These are phyloP conservation scores for Zootoca vivipara DNA, from an alignment of 2,113 vertebrate genomes.

Conservation along the genomic window DNA sequence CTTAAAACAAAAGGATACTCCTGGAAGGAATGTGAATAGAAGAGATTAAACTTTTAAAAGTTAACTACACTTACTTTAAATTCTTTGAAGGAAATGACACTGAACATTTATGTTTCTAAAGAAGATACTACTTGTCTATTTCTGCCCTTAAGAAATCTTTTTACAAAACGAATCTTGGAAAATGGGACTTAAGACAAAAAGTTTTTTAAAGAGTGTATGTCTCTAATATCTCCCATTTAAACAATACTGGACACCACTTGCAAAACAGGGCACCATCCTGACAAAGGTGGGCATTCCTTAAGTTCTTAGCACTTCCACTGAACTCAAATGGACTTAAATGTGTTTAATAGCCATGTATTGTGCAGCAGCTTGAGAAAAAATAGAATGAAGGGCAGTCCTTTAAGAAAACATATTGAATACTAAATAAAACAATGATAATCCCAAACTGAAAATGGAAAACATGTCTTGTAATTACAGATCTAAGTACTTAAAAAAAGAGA, in stretches of 20 bases:
- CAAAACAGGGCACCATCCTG: not conserved
- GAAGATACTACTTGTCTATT: not conserved
- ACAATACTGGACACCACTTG: not conserved
- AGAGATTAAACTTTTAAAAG: not conserved
- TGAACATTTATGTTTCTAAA: conserved; percentile 1
- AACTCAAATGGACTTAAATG: not conserved
- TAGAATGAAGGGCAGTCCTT: conserved; percentile 1
- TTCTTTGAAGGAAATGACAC: not conserved
- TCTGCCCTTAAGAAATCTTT: not conserved
- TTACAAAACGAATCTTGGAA: not conserved
- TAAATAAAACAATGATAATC: not conserved
- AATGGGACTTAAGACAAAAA: not conserved
- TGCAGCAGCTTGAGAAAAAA: not conserved
- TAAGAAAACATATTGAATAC: conserved; percentile 13
- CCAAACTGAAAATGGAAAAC: conserved; percentile 21
- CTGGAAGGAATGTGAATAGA: not conserved
- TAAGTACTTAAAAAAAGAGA: not conserved
- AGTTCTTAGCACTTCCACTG: not conserved
- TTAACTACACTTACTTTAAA: not conserved
- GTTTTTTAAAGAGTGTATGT: not conserved
- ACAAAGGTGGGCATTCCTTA: not conserved
- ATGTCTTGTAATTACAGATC: conserved; percentile 4
- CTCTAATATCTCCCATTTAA: not conserved
- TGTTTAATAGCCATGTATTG: not conserved
- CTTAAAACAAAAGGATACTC: not conserved